Evolutionary conservation across 2,113 vertebrate species (phyloP).

Genomic region (Osmerus eperlanus): DNA sequence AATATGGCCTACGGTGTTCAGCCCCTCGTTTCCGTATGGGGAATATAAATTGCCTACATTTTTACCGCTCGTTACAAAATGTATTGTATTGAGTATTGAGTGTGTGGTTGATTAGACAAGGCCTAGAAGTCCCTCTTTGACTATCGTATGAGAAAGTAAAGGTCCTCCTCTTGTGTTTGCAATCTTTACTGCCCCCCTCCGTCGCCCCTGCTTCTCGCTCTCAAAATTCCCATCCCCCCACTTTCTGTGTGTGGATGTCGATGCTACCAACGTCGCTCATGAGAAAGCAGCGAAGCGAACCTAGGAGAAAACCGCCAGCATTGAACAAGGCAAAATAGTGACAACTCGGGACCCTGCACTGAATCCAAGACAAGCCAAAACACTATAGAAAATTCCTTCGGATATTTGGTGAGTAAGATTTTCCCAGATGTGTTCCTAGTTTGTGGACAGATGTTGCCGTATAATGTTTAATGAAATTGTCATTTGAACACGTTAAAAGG

Average conservation of each 20-base stretch:
- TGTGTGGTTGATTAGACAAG: no score
- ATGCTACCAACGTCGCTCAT: conserved; percentile 43
- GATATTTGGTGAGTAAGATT: conserved; percentile 2
- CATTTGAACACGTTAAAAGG: conserved; percentile 2
- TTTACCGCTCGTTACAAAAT: no score
- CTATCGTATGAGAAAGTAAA: conserved; percentile 1
- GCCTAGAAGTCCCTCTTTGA: background rate
- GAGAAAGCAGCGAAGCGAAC: conserved; percentile 38
- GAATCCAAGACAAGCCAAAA: background rate
- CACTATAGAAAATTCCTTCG: conserved; percentile 1
- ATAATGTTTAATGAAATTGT: background rate
- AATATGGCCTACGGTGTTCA: no score
- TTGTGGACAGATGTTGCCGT: conserved; percentile 4
- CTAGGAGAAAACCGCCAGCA: conserved; percentile 12
- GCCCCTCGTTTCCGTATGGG: no score
- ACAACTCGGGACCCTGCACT: background rate
- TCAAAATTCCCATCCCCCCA: conserved; percentile 36
- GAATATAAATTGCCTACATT: no score
- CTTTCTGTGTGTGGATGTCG: conserved; percentile 34
- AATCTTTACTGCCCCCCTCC: conserved; percentile 7
- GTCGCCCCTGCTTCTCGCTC: conserved; percentile 3
- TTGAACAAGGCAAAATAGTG: conserved; percentile 7
- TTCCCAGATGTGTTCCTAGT: background rate
- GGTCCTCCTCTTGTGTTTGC: conserved; percentile 31
- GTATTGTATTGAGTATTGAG: no score